Evolutionary conservation across 2,797 vertebrate genomes (phyloP), one percentile per base, ranked within the genome.

Genomic region (Danio tinwini): DNA sequence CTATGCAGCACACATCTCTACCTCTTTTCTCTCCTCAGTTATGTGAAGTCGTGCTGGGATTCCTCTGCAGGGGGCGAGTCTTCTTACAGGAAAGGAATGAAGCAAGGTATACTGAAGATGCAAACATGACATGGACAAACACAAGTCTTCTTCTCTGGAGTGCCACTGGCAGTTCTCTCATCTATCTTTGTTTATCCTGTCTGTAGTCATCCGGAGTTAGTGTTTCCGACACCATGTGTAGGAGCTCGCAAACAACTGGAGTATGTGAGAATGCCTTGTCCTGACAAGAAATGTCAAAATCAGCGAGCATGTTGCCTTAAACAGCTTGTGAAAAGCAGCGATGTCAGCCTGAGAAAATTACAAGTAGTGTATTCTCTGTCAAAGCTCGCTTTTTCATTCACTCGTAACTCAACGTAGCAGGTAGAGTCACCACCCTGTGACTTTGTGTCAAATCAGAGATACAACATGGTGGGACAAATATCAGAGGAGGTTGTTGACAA

Each of bases 231-330:
- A 72, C 40, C 49, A 71, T 1, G 5, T 14, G 49, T 71, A 70
- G 76, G 39, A 62, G 39, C 76, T 71, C 47, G 0, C 76, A 78
- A 78, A 78, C 65, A 79, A 62, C 68, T 45, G 37, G 39, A 71
- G 69, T 55, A 72, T 55, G 68, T 72, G 77, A 78, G 47, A 72
- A 63, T 63, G 77, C 29, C 64, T 71, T 70, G 17, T 52, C 47
- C 67, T 79, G 77, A 79, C 77, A 79, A 64, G 77, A 72, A 40
- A 21, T 44, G 68, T 79, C 77, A 79, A 79, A 79, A 63, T 71
- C 76, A n/a, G 13, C 10, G 37, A 71, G 76, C 47, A 50, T 37
- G 59, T 47, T 72, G 72, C 58, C 59, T 79, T 72, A 72, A 79
- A 78, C 76, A 78, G 65, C 55, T 61, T 78, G 55, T 2, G 76